Evolutionary conservation across 1,140 invertebrate genomes (phyloP), one percentile per base, ranked within the genome.

Genomic region (Solenopsis invicta): DNA sequence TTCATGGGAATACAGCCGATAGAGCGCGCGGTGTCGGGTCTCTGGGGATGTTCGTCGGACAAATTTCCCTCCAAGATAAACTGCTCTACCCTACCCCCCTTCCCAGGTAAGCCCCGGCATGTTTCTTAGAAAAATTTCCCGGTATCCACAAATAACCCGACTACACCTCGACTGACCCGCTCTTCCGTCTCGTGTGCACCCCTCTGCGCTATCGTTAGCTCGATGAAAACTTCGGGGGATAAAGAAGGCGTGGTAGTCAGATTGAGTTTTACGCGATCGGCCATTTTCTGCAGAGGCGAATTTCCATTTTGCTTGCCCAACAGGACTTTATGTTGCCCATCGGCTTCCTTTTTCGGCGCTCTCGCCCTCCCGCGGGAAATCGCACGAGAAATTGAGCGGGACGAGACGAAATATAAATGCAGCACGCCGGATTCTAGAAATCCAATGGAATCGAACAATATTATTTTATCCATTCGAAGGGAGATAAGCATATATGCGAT

Each of bases 61-160:
- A 85, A 86, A 90, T 86, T 87, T 85, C 48, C 50, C 48, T 80
- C 59, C 59, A 84, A 80, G 87, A 88, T 90, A 85, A 88, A 88
- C 87, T 66, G 59, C 72, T 89, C 64, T 52, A 62, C 52, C 69
- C 61, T 12, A 0, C 48, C 0, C 9, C 12, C 48, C 12, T 8
- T 48, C 48, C 16, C 4, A 18, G 72, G 74, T 67, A 75, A 87
- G 61, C 61, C 72, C 21, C 71, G 24, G 86, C 76, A 52, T 88
- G 48, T 86, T 86, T 64, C 74, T 88, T 86, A 59, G 75, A 88
- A 86, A 88, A 86, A 84, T 84, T 88, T 88, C 21, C 62, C 54
- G 16, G 78, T 67, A 71, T 74, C 71, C 66, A 45, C 54, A 82
- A 69, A 69, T 67, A 82, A 56, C 64, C 37, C 48, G 61, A 56